A percentile compares a stretch with the other conserved stretches of the same genome.
Conservation (phyloP, 2,888 invertebrate species). For the Dryomyza anilis region DNA sequence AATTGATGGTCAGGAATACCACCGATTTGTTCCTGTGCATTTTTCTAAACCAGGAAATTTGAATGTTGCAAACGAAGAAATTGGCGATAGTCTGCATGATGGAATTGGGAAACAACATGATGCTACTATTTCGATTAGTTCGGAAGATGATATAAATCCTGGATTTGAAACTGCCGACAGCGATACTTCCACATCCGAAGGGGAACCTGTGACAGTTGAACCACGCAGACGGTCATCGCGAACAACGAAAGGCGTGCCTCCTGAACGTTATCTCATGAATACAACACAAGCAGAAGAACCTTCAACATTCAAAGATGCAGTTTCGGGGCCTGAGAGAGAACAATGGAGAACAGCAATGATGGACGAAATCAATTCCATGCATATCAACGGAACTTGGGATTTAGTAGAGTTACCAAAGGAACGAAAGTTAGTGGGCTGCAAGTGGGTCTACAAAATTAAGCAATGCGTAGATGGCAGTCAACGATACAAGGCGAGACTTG, state of each 20-base stretch:
- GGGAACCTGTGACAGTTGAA: background rate
- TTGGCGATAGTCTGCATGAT: background rate
- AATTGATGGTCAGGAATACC: too few species aligned
- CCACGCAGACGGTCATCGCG: background rate
- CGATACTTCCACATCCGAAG: too few species aligned
- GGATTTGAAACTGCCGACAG: too few species aligned
- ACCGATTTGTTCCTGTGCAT: too few species aligned
- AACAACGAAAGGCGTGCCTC: too few species aligned
- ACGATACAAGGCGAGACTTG: background rate
- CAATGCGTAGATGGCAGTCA: background rate
- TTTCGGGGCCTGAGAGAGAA: background rate
- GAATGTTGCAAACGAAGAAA: too few species aligned
- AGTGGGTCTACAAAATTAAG: slow-evolving; percentile 17
- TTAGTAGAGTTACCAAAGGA: slow-evolving; percentile 4
- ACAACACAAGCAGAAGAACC: too few species aligned
- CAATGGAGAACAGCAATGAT: slow-evolving; percentile 12
- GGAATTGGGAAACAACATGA: too few species aligned
- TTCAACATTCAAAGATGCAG: background rate
- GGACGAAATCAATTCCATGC: slow-evolving; percentile 10
- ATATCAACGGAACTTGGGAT: slow-evolving; percentile 1
- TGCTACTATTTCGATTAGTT: too few species aligned
- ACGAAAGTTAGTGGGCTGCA: slow-evolving; percentile 26
- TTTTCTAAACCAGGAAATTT: background rate
- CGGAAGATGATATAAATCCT: too few species aligned
- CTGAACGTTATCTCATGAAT: too few species aligned